These are phyloP conservation scores for Esox lucius DNA, from an alignment of 2,797 vertebrate genomes.

Conservation along the genomic window DNA sequence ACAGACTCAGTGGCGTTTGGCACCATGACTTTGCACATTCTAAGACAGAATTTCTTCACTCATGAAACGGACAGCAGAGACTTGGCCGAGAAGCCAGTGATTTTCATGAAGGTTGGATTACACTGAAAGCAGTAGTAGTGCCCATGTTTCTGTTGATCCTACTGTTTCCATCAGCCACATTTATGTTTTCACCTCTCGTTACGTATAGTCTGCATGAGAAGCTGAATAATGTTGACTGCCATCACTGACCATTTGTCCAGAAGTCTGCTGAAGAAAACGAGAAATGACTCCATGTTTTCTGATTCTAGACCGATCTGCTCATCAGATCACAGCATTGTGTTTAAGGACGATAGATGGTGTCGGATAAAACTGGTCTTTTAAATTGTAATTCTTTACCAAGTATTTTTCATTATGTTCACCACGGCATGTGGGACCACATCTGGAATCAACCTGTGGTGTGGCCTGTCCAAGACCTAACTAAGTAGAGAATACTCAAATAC, in stretches of 20 bases:
- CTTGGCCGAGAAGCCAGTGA: not conserved
- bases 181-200: slow-evolving; percentile 45
- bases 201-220: slow-evolving; percentile 36
- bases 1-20: slow-evolving; percentile 36
- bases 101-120: slow-evolving; percentile 22
- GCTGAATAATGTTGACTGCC: slow-evolving; percentile 48
- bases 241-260: slow-evolving; percentile 62
- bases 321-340: slow-evolving; percentile 53
- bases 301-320: slow-evolving; percentile 54
- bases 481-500: slow-evolving; percentile 63
- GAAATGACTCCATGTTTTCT: slow-evolving; percentile 54
- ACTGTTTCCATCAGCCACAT: slow-evolving; percentile 50
- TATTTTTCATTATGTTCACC: slow-evolving; percentile 32
- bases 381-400: slow-evolving; percentile 50
- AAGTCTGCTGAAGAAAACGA: slow-evolving; percentile 51
- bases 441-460: slow-evolving; percentile 62
- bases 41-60: slow-evolving; percentile 29
- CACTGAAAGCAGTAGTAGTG: slow-evolving; percentile 28
- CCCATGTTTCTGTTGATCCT: slow-evolving; percentile 31
- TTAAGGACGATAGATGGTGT: slow-evolving; percentile 58
- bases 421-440: slow-evolving; percentile 56
- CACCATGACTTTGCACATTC: slow-evolving; percentile 24
- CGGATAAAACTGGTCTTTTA: slow-evolving; percentile 41
- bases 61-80: not conserved
- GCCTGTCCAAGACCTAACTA: slow-evolving; percentile 61